Percentiles rank a stretch among this genome's conserved stretches.
These are phyloP conservation scores for Pithys albifrons DNA, from an alignment of 2,113 vertebrate species.

Conservation along the genomic window DNA sequence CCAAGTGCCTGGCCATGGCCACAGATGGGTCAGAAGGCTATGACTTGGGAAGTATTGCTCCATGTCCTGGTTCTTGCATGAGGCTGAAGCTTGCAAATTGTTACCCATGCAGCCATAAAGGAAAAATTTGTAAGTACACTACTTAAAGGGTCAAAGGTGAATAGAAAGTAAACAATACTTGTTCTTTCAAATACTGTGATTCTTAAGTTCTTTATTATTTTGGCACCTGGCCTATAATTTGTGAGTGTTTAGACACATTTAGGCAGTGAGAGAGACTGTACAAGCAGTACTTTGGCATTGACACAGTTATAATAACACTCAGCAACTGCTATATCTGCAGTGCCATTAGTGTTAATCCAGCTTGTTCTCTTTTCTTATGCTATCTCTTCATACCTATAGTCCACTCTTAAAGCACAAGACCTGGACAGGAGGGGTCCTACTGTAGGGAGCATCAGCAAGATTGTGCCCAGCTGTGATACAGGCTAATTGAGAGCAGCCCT, in stretches of 20 bases:
- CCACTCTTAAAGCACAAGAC: not conserved
- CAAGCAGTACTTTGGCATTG: not conserved
- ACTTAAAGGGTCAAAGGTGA: not conserved
- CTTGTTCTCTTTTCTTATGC: not conserved
- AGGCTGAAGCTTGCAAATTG: not conserved
- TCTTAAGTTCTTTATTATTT: not conserved
- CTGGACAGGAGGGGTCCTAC: not conserved
- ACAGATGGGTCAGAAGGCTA: not conserved
- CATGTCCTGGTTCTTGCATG: not conserved
- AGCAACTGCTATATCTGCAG: not conserved
- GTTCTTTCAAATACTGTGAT: not conserved
- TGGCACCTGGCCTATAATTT: not conserved
- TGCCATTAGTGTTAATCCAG: not conserved
- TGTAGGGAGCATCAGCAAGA: not conserved
- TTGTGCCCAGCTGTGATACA: accelerated
- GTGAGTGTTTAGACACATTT: not conserved
- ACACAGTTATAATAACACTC: not conserved
- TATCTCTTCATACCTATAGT: not conserved
- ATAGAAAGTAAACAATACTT: not conserved
- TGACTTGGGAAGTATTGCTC: not conserved
- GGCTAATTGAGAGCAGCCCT: not conserved
- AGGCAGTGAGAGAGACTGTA: not conserved
- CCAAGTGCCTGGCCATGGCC: not conserved
- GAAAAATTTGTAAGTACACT: not conserved
- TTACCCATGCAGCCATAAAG: not conserved